Evolutionary conservation across 2,113 vertebrate genomes (phyloP).

Genomic region (Aegithalos caudatus): DNA sequence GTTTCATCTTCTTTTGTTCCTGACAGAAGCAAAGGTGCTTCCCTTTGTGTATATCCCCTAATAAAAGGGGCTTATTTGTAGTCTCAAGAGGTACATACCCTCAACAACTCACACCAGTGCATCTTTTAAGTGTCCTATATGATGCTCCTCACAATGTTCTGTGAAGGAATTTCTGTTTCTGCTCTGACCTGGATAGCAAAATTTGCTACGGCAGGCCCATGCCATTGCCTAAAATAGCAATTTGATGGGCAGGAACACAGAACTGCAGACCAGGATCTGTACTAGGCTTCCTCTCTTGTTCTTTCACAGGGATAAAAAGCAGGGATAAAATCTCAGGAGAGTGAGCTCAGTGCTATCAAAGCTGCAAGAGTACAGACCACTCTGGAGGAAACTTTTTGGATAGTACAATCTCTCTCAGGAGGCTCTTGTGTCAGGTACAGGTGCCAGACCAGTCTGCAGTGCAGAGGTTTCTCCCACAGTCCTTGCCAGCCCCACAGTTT

Average conservation of each 20-base stretch:
- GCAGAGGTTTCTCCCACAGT: not conserved
- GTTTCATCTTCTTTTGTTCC: not conserved
- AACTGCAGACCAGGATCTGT: not conserved
- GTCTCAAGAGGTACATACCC: not conserved
- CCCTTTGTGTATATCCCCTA: not conserved
- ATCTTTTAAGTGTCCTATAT: not conserved
- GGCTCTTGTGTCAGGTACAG: not conserved
- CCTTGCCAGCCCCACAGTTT: slow-evolving; percentile 7
- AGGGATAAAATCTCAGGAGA: not conserved
- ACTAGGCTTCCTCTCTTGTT: not conserved
- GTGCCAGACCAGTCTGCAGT: slow-evolving; percentile 2
- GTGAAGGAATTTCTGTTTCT: not conserved
- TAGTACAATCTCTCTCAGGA: not conserved
- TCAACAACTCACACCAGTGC: not conserved
- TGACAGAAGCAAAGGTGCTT: not conserved
- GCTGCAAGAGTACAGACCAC: not conserved
- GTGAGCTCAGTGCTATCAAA: not conserved
- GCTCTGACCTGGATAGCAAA: not conserved
- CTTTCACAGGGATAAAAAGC: not conserved
- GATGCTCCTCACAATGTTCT: not conserved
- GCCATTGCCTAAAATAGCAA: not conserved
- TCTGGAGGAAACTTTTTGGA: not conserved
- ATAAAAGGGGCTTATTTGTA: not conserved
- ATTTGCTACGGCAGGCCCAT: not conserved
- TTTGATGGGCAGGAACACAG: not conserved